phyloP scores from a whole-genome alignment of 2,888 invertebrate species.

The Lithophane socia region DNA sequence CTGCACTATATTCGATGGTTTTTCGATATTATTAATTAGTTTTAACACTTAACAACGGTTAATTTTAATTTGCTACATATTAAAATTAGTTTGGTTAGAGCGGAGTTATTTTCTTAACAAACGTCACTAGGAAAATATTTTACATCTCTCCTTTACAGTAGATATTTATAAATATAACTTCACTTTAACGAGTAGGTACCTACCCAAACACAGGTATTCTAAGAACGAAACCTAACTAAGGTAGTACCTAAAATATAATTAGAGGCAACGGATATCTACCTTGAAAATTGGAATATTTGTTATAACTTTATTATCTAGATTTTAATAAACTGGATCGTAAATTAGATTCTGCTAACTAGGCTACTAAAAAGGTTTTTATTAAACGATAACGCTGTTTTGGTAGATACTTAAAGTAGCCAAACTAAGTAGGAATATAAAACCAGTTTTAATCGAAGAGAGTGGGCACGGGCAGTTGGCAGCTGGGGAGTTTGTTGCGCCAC shows the following conservation, averaged over 20 bases:
- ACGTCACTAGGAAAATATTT: not conserved
- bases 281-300: slow-evolving; percentile 28
- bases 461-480: too few relatives aligned
- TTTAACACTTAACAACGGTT: not conserved
- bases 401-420: not conserved
- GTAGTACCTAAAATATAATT: slow-evolving; percentile 22
- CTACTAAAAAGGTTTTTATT: slow-evolving; percentile 24
- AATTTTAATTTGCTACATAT: not conserved
- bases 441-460: not conserved
- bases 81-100: not conserved
- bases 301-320: slow-evolving; percentile 28
- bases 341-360: slow-evolving; percentile 34
- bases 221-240: not conserved
- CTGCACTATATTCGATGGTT: not conserved
- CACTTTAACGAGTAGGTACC: not conserved
- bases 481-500: too few relatives aligned
- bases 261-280: not conserved
- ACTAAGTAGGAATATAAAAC: not conserved
- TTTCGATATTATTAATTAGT: not conserved
- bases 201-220: not conserved
- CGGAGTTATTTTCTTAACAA: not conserved
- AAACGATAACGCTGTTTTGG: slow-evolving; percentile 10
- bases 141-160: not conserved
- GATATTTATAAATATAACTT: not conserved
- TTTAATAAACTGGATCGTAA: slow-evolving; percentile 30